phyloP scores from a whole-genome alignment of 2,797 vertebrate species.

The Rousettus madagascariensis region DNA sequence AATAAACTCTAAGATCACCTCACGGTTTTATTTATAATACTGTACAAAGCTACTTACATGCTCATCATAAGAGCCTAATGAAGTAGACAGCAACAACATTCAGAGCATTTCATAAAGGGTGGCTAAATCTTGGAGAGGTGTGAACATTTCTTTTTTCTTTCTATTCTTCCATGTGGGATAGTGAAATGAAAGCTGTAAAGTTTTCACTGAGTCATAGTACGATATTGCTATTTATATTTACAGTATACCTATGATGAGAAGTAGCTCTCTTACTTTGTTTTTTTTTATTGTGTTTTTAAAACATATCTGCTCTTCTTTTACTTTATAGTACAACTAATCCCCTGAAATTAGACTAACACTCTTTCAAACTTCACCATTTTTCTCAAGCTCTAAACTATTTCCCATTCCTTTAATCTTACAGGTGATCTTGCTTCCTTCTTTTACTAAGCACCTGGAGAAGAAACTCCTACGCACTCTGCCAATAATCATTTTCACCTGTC shows the following conservation, averaged over 20 bases:
- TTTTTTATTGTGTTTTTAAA: background rate
- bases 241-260: background rate
- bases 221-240: constrained; percentile 10
- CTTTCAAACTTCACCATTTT: background rate
- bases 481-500: background rate
- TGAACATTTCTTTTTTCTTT: background rate
- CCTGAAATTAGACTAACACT: background rate
- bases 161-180: background rate
- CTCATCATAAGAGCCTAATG: background rate
- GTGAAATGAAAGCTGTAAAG: background rate
- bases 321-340: background rate
- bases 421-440: background rate
- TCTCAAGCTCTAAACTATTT: background rate
- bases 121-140: background rate
- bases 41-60: background rate
- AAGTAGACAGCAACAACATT: background rate
- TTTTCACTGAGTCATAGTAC: background rate
- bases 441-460: background rate
- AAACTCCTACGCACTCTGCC: background rate
- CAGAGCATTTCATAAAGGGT: background rate
- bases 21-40: background rate
- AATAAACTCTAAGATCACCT: background rate
- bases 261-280: background rate
- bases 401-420: background rate
- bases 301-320: background rate